Evolutionary conservation across 2,888 invertebrate species (phyloP), one percentile per base, ranked within the genome.

Genomic region (Clepsis dumicolana): DNA sequence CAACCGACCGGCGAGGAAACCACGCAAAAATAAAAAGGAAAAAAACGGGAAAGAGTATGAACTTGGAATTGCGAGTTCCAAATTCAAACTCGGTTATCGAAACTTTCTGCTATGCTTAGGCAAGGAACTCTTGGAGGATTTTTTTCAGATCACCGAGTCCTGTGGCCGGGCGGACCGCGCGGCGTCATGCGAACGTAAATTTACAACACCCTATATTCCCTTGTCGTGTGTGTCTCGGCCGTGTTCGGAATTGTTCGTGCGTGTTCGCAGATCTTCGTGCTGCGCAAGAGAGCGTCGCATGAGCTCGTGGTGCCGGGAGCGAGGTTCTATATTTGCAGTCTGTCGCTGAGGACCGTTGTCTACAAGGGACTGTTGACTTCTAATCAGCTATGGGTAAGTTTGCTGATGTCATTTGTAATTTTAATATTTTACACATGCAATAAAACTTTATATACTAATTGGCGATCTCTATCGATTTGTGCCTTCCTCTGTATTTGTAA

Each of bases 361-460:
- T 99, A 99, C 94, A 99, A 99, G 94, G 99, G 99, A 44, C 97
- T 99, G 84, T 95, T 99, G 77, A 99, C 98, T 35, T 98, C 99
- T 0, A 97, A 98, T 85, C 99, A 99, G 89, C 91, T 99, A 84
- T 98, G 97, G 97, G 94, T 95, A 48, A 85, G 84, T 71, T 27
- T 50, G n/a, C n/a, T n/a, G n/a, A n/a, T n/a, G 29, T 7, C 29
- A 29, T 4, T 7, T 29, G 29, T 4, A 29, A 29, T 29, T 29
- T 29, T 29, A n/a, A n/a, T n/a, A n/a, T n/a, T 7, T 7, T 7
- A 29, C 29, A 29, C 29, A 29, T 29, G 29, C 29, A 29, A 29
- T 29, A 3, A 4, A 4, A 29, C 29, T 29, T 52, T 32, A 35
- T 10, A 7, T 35, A 2, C 7, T 10, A 10, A 4, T 35, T 10